Evolutionary conservation across 2,113 vertebrate genomes (phyloP).

Genomic region (Colius striatus): DNA sequence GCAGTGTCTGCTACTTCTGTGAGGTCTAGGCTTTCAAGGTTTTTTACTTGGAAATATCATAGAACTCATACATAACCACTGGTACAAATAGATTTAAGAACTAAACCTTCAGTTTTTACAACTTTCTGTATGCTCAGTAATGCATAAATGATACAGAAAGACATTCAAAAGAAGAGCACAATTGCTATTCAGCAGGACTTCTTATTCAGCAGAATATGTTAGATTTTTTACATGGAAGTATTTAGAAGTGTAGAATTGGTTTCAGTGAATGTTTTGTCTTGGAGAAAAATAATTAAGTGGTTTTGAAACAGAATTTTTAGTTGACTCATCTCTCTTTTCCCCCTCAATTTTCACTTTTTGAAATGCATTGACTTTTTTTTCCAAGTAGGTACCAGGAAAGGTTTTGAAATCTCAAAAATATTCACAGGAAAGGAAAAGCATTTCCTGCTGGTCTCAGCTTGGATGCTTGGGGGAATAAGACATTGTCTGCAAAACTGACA

Average conservation of each 20-base stretch:
- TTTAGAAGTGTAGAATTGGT: background rate
- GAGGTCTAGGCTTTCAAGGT: background rate
- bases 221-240: background rate
- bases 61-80: background rate
- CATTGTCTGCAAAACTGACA: background rate
- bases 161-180: background rate
- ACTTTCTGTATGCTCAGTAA: background rate
- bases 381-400: background rate
- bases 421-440: background rate
- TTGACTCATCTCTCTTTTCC: background rate
- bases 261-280: background rate
- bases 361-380: background rate
- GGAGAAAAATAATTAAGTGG: background rate
- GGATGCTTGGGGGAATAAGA: background rate
- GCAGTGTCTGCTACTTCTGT: background rate
- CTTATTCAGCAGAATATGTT: background rate
- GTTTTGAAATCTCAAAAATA: background rate
- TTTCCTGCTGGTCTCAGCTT: constrained; percentile 22
- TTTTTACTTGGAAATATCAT: background rate
- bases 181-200: background rate
- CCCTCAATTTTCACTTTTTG: background rate
- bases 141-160: background rate
- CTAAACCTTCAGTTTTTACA: background rate
- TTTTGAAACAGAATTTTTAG: background rate
- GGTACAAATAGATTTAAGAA: background rate